Evolutionary conservation across 2,113 vertebrate species (phyloP), one percentile per base, ranked within the genome.

Genomic region (Plotosus lineatus): DNA sequence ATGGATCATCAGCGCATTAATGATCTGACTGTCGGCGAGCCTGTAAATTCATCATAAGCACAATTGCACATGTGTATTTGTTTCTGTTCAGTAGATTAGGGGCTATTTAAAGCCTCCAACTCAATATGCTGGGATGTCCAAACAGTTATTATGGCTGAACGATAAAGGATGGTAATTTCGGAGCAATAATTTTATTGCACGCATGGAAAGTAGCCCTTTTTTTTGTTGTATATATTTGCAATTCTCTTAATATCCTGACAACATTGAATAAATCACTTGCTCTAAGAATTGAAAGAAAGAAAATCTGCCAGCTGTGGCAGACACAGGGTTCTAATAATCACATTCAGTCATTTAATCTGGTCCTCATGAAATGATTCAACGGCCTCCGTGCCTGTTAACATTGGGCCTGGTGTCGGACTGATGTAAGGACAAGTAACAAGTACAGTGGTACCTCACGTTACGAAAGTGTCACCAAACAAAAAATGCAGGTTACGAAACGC

Each of bases 1-100:
- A 92, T 89, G 26, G 79, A 90, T 92, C 90, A 88, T 90, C 85
- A 68, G 86, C 89, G 90, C 85, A 85, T 91, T 93, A 93, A 91
- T 90, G 87, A 84, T 87, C 82, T 83, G 75, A 58, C 82, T 86
- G 86, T 89, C 60, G 15, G 53, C 88, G 78, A 61, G 87, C 83
- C 81, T 81, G 53, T 89, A 89, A 90, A 92, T 93, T 88, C 87
- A 89, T 89, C 89, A 89, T 12, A 80, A 86, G 44, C 75, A 74
- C 77, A 86, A 75, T 91, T 84, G 66, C 89, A 89, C 90, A 90
- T 90, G 83, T 90, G 75, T 82, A 85, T 92, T 88, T 90, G 90
- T 90, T 82, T 92, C 83, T 73, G 84, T n/a, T 21, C 73, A 72
- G 69, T 87, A 89, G 86, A 90, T 90, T 89, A 88, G 85, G 51